A percentile compares a stretch with the other conserved stretches of the same genome.
phyloP scores from a whole-genome alignment of 2,888 invertebrate species.

The Melanostoma mellinum region DNA sequence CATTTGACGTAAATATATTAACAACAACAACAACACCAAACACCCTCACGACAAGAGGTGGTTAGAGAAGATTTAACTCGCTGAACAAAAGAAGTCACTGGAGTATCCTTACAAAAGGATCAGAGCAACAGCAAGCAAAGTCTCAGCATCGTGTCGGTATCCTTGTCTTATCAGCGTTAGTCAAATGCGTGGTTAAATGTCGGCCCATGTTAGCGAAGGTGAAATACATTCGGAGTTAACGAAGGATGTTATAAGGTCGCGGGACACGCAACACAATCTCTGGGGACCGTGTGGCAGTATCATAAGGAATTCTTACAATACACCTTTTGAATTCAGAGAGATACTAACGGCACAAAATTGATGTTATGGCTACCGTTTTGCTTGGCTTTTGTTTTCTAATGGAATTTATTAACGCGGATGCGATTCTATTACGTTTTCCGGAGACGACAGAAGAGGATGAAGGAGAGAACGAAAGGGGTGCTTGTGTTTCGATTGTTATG shows the following conservation, averaged over 20 bases:
- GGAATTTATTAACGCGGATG: conserved; percentile 47
- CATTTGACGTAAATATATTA: conserved; percentile 67
- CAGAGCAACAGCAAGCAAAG: conserved; percentile 14
- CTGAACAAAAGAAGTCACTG: conserved; percentile 60
- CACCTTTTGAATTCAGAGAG: conserved; percentile 39
- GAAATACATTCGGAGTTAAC: conserved; percentile 52
- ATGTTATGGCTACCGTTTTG: conserved; percentile 33
- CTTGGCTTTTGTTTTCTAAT: conserved; percentile 30
- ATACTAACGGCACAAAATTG: neutral
- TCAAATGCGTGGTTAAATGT: conserved; percentile 71
- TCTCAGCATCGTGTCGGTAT: conserved; percentile 36
- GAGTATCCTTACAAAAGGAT: conserved; percentile 52
- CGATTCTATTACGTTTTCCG: conserved; percentile 27
- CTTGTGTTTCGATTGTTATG: too few species aligned
- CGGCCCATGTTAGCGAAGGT: conserved; percentile 55
- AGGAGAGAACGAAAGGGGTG: conserved; percentile 11
- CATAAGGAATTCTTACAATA: conserved; percentile 63
- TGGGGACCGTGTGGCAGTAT: conserved; percentile 47
- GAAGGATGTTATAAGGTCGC: conserved; percentile 69
- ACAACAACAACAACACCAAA: conserved; percentile 38
- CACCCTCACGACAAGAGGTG: neutral
- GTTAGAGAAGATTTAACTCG: conserved; percentile 19
- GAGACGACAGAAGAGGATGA: neutral
- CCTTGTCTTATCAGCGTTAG: conserved; percentile 68
- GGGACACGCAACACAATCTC: conserved; percentile 67